Evolutionary conservation across 2,113 vertebrate species (phyloP).

Genomic region (Onychostoma macrolepis): DNA sequence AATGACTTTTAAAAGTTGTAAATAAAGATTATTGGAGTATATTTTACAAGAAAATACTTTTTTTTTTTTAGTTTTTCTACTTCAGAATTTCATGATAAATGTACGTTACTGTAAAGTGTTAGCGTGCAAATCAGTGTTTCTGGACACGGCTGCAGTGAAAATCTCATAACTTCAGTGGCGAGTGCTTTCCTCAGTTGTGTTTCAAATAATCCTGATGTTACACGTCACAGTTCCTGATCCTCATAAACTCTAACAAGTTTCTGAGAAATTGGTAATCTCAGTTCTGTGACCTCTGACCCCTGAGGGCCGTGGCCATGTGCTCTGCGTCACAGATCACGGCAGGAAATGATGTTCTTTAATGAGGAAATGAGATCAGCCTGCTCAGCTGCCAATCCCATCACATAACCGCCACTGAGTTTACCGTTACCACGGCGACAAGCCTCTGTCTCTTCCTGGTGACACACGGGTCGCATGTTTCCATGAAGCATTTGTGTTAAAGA

Average conservation of each 20-base stretch:
- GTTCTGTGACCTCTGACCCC: conserved; percentile 8
- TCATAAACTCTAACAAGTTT: conserved; percentile 3
- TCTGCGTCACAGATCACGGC: conserved; percentile 49
- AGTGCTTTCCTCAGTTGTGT: not conserved
- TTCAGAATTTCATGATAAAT: too few species aligned
- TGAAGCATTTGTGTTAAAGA: not conserved
- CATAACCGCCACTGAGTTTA: not conserved
- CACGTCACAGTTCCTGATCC: not conserved
- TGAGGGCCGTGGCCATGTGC: not conserved
- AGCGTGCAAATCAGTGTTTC: not conserved
- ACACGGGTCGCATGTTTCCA: not conserved
- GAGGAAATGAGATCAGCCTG: conserved; percentile 18
- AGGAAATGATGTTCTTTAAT: conserved; percentile 31
- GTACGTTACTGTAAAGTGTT: not conserved
- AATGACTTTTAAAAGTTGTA: too few species aligned
- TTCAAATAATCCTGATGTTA: not conserved
- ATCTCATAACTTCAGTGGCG: not conserved
- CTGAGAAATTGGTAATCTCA: conserved; percentile 19
- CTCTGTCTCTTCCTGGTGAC: not conserved
- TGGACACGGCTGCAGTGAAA: not conserved
- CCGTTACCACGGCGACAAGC: not conserved
- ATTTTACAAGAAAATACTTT: too few species aligned
- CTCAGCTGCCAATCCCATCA: conserved; percentile 15
- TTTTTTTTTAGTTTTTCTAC: too few species aligned
- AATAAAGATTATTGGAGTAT: too few species aligned